Evolutionary conservation across 2,113 vertebrate genomes (phyloP).

Genomic region (Neolamprologus sp.): DNA sequence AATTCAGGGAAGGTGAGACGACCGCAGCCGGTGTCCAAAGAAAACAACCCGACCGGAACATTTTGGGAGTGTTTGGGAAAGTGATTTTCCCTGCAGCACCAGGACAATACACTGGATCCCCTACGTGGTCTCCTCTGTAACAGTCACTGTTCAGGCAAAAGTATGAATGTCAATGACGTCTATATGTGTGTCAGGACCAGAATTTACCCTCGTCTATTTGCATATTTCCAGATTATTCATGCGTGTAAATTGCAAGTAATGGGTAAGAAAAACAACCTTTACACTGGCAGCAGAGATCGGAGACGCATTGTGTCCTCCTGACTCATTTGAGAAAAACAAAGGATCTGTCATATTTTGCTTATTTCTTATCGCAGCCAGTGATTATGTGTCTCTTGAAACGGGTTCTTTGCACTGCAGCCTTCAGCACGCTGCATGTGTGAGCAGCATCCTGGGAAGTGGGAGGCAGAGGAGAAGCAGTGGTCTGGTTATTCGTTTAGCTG

Average conservation of each 20-base stretch:
- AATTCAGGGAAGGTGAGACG: neutral
- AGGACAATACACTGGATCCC: neutral
- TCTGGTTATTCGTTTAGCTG: neutral
- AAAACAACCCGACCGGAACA: neutral
- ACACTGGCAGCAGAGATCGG: neutral
- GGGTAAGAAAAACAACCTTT: neutral
- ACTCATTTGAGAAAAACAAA: slow-evolving; percentile 22
- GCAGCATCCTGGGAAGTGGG: slow-evolving; percentile 5
- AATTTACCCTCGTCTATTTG: neutral
- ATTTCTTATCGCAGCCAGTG: neutral
- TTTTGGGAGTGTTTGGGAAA: neutral
- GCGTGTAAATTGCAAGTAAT: neutral
- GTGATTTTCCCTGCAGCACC: neutral
- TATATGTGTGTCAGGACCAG: neutral
- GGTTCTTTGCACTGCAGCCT: neutral
- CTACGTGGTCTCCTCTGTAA: too few relatives aligned
- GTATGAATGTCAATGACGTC: neutral
- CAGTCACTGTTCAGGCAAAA: neutral
- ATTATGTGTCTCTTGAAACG: slow-evolving; percentile 23
- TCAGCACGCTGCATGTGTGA: neutral
- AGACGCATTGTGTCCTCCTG: neutral
- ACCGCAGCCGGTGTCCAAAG: neutral
- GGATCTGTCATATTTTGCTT: slow-evolving; percentile 9
- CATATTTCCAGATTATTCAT: neutral
- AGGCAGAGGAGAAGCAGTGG: neutral